Percentiles rank a stretch among this genome's conserved stretches.
Evolutionary conservation across 2,113 vertebrate species (phyloP).

Genomic region (Anguilla rostrata): DNA sequence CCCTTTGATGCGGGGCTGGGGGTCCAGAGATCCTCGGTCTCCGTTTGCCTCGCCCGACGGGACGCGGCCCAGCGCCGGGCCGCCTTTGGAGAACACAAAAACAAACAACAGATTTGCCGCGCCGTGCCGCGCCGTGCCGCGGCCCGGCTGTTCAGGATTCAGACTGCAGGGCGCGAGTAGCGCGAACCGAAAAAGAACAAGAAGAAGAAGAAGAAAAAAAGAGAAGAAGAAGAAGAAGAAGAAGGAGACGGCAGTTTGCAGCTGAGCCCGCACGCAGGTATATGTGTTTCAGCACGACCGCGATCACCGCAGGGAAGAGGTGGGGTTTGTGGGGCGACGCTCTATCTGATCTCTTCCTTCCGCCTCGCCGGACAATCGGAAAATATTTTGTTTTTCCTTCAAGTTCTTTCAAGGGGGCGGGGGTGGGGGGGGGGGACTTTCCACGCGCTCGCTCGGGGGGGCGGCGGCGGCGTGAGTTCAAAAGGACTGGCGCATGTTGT

Average conservation of each 20-base stretch:
- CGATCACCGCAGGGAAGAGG: not conserved
- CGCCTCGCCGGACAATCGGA: not conserved
- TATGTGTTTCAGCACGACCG: not conserved
- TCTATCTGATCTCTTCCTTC: not conserved
- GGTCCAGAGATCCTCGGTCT: conserved; percentile 9
- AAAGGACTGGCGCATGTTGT: not conserved
- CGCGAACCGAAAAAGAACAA: not conserved
- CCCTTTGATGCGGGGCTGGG: conserved; percentile 27
- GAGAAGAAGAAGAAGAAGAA: no score
- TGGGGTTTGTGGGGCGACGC: not conserved
- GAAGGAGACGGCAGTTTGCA: no score
- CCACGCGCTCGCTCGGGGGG: not conserved
- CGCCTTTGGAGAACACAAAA: conserved; percentile 27
- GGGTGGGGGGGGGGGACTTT: not conserved
- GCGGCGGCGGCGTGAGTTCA: not conserved
- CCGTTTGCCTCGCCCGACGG: not conserved
- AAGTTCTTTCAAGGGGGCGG: not conserved
- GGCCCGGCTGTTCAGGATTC: not conserved
- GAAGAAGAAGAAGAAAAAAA: no score
- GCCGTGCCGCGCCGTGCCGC: not conserved
- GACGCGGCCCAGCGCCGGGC: conserved; percentile 15
- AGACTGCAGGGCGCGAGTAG: not conserved
- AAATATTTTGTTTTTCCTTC: conserved; percentile 5
- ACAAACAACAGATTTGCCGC: conserved; percentile 21
- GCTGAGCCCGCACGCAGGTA: no score